Conservation (phyloP, 1,140 invertebrate species). For the Hylyphantes graminicola region DNA sequence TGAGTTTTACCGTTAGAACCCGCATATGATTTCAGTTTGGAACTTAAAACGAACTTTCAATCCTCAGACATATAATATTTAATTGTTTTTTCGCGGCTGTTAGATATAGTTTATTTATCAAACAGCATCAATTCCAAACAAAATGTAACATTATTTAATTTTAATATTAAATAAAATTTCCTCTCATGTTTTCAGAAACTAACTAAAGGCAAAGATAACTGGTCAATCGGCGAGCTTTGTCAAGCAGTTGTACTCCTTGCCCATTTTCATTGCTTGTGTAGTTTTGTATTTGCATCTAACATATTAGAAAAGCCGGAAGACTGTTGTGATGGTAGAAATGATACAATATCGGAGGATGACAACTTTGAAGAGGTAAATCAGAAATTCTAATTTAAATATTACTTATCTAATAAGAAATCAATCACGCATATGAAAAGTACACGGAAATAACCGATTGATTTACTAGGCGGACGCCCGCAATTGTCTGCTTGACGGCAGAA, state of each 20-base stretch:
- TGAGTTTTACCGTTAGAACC: too few species aligned
- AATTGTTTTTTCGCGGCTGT: not conserved
- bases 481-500: too few species aligned
- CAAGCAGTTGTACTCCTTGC: constrained; percentile 86
- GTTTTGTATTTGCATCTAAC: constrained; percentile 88
- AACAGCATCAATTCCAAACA: not conserved
- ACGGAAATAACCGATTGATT: too few species aligned
- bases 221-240: constrained; percentile 87
- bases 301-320: constrained; percentile 78
- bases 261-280: constrained; percentile 88
- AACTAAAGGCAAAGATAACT: constrained; percentile 81
- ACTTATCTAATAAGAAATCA: too few species aligned
- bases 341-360: not conserved
- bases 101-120: constrained; percentile 1
- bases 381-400: too few species aligned
- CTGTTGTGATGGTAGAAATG: not conserved
- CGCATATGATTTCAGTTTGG: too few species aligned
- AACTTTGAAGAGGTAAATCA: constrained; percentile 27
- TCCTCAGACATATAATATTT: not conserved
- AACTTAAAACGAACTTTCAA: too few species aligned
- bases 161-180: not conserved
- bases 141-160: not conserved
- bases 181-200: constrained; percentile 72
- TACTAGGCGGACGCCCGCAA: too few species aligned
- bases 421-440: too few species aligned